Evolutionary conservation across 2,797 vertebrate species (phyloP), one percentile per base, ranked within the genome.

Genomic region (Molossus molossus): DNA sequence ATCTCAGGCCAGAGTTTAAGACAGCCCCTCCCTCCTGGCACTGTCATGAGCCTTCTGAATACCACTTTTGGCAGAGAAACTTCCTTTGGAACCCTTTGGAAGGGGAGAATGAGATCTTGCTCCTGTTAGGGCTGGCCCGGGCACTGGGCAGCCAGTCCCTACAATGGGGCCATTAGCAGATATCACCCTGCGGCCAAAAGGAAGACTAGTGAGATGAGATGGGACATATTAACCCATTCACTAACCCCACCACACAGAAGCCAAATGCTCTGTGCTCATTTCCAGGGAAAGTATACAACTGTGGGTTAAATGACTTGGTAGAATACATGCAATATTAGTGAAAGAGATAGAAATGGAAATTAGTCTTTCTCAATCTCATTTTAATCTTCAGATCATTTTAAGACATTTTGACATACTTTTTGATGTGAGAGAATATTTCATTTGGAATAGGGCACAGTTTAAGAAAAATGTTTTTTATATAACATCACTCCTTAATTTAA

Each of bases 401-500:
- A 84, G 92, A 75, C 48, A 89, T 45, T 79, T 75, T 62, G 77
- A 79, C 58, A 55, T 62, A 73, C 33, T 76, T 94, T 92, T 82
- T 76, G 53, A 23, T 64, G 8, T 73, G 21, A 80, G 50, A 90
- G 23, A 53, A 67, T 72, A 58, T 80, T 96, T 94, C 21, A 91
- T 87, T 75, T 94, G 87, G n/a, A 91, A 57, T 33, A 69, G 13
- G 21, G 76, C 64, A 84, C 45, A 17, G 3, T 80, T 92, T 79
- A 62, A 60, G 65, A 94, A 96, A 96, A 62, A 27, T 21, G 2
- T 60, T 94, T 18, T 96, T 93, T 84, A 37, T 4, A 15, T 60
- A 72, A 79, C 64, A 65, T 58, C n/a, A 60, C 8, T 29, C 53
- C 70, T 82, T 86, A 83, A 94, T 94, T 94, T 77, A 95, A 69